Evolutionary conservation across 2,797 vertebrate genomes (phyloP).

Genomic region (Simalia tracyae): DNA sequence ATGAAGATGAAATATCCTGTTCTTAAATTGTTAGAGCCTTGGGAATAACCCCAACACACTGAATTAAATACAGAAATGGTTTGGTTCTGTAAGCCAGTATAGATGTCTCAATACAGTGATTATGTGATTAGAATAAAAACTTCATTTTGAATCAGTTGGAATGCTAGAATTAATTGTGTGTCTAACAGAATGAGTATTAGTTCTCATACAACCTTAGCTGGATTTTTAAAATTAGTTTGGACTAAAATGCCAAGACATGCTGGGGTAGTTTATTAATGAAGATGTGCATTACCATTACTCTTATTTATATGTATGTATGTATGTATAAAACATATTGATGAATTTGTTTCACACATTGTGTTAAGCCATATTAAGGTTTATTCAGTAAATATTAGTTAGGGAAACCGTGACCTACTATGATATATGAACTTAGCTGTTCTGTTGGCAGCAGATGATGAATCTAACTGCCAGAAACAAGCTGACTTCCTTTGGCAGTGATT

Average conservation of each 20-base stretch:
- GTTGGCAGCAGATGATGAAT: not conserved
- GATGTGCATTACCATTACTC: too few species aligned
- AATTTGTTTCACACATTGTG: too few species aligned
- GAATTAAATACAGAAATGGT: not conserved
- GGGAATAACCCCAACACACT: not conserved
- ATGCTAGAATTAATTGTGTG: too few species aligned
- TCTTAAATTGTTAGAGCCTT: not conserved
- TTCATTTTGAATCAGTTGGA: not conserved
- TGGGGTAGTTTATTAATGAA: too few species aligned
- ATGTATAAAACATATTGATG: too few species aligned
- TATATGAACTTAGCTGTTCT: not conserved
- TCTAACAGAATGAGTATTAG: too few species aligned
- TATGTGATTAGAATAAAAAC: not conserved
- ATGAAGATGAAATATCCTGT: not conserved
- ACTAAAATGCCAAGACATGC: too few species aligned
- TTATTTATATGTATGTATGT: too few species aligned
- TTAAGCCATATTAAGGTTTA: too few species aligned
- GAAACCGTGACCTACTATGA: not conserved
- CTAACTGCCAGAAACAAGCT: not conserved
- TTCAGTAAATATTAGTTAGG: too few species aligned
- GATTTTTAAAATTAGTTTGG: too few species aligned
- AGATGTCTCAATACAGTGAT: not conserved
- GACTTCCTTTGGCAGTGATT: not conserved
- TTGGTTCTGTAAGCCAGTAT: not conserved
- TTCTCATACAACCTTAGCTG: too few species aligned